Evolutionary conservation across 1,140 invertebrate species (phyloP).

Genomic region (Acarapis woodi): DNA sequence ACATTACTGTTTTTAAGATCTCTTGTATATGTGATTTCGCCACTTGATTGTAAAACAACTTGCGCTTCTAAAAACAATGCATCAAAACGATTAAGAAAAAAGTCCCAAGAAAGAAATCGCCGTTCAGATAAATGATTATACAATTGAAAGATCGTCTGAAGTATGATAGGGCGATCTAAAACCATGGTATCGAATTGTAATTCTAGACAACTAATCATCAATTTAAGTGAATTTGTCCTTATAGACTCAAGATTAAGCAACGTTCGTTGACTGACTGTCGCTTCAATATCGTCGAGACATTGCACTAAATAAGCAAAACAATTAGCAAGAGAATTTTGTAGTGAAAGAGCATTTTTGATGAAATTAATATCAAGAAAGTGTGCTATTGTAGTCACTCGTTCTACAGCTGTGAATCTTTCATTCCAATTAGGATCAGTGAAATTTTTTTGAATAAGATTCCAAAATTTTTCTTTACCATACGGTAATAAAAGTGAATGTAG

Average conservation of each 20-base stretch:
- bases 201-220: conserved; percentile 49
- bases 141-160: conserved; percentile 81
- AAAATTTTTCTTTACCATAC: conserved; percentile 72
- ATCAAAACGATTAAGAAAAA: conserved; percentile 91
- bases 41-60: conserved; percentile 50
- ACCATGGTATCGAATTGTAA: conserved; percentile 80
- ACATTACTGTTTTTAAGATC: conserved; percentile 67
- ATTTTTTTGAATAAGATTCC: conserved; percentile 67
- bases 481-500: conserved; percentile 78
- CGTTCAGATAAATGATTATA: conserved; percentile 71
- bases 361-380: conserved; percentile 69
- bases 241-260: conserved; percentile 76
- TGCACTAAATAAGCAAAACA: conserved; percentile 87
- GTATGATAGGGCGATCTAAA: conserved; percentile 77
- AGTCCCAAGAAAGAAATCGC: conserved; percentile 79
- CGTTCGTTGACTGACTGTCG: conserved; percentile 72
- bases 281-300: conserved; percentile 78
- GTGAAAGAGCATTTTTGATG: conserved; percentile 41
- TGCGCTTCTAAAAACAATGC: conserved; percentile 81
- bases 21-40: conserved; percentile 35
- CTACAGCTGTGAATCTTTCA: conserved; percentile 66
- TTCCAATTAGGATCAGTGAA: conserved; percentile 70
- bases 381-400: conserved; percentile 64
- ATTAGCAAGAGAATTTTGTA: conserved; percentile 79
- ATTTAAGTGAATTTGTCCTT: conserved; percentile 33